Percentiles rank a stretch among this genome's conserved stretches.
Conservation (phyloP, 2,888 invertebrate species). For the Leucoma salicis region DNA sequence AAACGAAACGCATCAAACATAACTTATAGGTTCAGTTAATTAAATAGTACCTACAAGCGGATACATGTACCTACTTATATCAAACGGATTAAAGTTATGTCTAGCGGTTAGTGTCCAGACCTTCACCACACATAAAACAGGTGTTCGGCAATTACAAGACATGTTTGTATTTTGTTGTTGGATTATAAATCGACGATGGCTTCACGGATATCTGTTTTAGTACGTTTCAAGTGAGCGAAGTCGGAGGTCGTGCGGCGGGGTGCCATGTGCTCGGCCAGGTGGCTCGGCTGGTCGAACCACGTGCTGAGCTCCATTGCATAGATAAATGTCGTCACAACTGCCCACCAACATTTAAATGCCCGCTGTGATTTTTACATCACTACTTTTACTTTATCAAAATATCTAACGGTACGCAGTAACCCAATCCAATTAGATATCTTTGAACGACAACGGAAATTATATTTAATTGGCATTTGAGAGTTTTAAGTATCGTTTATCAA, state of each 20-base stretch:
- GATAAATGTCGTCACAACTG: conserved; percentile 53
- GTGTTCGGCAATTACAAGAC: background rate
- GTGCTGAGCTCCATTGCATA: conserved; percentile 55
- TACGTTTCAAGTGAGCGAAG: conserved; percentile 33
- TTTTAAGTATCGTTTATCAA: conserved; percentile 43
- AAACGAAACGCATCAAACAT: conserved; percentile 65
- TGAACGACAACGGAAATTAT: conserved; percentile 54
- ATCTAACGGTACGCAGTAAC: conserved; percentile 53
- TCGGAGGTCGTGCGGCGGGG: conserved; percentile 52
- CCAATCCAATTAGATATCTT: conserved; percentile 50
- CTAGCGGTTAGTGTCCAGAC: too few species aligned
- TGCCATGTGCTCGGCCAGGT: conserved; percentile 48
- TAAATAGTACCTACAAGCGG: too few species aligned
- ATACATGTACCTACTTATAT: too few species aligned
- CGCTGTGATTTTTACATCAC: conserved; percentile 63
- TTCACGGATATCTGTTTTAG: conserved; percentile 44
- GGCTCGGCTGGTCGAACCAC: conserved; percentile 45
- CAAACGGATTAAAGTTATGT: too few species aligned
- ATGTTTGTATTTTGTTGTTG: conserved; percentile 32
- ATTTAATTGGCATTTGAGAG: conserved; percentile 59
- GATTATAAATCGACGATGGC: conserved; percentile 36
- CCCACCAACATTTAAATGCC: conserved; percentile 52
- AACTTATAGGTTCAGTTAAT: conserved; percentile 71
- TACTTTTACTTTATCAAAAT: conserved; percentile 52
- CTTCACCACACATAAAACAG: too few species aligned